phyloP scores from a whole-genome alignment of 2,797 vertebrate species.

The Enteromius fasciolatus region DNA sequence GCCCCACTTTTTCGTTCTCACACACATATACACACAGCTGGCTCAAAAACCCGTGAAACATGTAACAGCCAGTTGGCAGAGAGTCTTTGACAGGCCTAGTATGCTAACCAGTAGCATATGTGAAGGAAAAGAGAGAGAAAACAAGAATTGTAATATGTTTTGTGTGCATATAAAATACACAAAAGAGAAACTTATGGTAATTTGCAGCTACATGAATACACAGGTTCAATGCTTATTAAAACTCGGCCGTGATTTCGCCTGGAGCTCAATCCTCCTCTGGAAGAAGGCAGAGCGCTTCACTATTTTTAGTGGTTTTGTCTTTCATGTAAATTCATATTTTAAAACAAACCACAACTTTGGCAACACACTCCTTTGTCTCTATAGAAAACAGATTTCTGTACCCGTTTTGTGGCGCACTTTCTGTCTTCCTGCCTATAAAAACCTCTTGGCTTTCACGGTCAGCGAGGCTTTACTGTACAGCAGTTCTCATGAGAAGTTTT shows the following conservation, averaged over 20 bases:
- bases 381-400: constrained; percentile 57
- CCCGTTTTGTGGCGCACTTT: constrained; percentile 43
- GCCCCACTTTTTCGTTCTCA: constrained; percentile 1
- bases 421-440: constrained; percentile 40
- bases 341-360: constrained; percentile 49
- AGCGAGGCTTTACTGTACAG: constrained; percentile 49
- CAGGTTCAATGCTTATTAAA: not conserved
- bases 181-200: constrained; percentile 7
- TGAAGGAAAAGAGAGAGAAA: constrained; percentile 12
- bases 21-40: constrained; percentile 55
- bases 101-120: constrained; percentile 66
- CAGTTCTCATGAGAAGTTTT: constrained; percentile 52
- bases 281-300: not conserved
- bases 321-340: constrained; percentile 36
- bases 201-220: constrained; percentile 26
- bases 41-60: constrained; percentile 59
- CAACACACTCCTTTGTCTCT: constrained; percentile 42
- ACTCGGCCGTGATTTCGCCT: constrained; percentile 4
- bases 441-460: constrained; percentile 53
- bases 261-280: constrained; percentile 8
- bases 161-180: not conserved
- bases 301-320: constrained; percentile 29
- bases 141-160: constrained; percentile 29
- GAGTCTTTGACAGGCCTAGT: constrained; percentile 61
- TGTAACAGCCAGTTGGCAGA: constrained; percentile 60